phyloP scores from a whole-genome alignment of 2,888 invertebrate species.

The Cloeon dipterum region DNA sequence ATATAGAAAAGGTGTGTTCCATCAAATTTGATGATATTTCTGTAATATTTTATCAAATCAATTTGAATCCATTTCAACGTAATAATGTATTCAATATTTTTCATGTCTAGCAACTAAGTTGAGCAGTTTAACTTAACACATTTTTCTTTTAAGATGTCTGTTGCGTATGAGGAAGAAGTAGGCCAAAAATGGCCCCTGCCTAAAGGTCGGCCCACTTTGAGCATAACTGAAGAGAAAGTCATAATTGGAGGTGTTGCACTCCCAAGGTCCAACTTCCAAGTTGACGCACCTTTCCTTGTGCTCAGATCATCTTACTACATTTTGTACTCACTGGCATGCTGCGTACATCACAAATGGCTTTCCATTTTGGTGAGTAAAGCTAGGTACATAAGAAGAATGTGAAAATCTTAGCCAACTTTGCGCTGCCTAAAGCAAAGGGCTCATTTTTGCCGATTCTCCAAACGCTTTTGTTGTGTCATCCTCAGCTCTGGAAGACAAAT shows the following conservation, averaged over 20 bases:
- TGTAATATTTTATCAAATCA: too few relatives aligned
- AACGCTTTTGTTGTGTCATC: too few relatives aligned
- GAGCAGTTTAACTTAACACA: too few relatives aligned
- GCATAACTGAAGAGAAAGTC: slow-evolving; percentile 30
- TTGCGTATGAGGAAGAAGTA: slow-evolving; percentile 23
- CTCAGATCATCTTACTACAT: slow-evolving; percentile 11
- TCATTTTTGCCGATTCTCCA: too few relatives aligned
- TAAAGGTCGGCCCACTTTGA: slow-evolving; percentile 28
- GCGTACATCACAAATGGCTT: slow-evolving; percentile 82
- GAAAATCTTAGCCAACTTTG: too few relatives aligned
- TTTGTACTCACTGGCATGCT: slow-evolving; percentile 61
- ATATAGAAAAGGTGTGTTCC: slow-evolving; percentile 39
- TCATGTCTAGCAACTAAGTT: slow-evolving; percentile 19
- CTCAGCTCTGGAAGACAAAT: too few relatives aligned
- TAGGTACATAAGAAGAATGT: too few relatives aligned
- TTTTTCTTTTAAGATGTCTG: slow-evolving; percentile 14
- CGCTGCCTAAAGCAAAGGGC: too few relatives aligned
- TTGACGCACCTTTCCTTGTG: slow-evolving; percentile 1
- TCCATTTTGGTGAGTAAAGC: slow-evolving; percentile 46
- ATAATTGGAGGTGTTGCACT: slow-evolving; percentile 39
- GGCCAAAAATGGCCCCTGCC: slow-evolving; percentile 23
- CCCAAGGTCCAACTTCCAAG: slow-evolving; percentile 19
- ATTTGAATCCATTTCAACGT: too few relatives aligned
- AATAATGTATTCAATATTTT: slow-evolving; percentile 5
- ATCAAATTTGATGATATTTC: background rate